phyloP scores from a whole-genome alignment of 2,888 invertebrate species.

The Tetranychus piercei region DNA sequence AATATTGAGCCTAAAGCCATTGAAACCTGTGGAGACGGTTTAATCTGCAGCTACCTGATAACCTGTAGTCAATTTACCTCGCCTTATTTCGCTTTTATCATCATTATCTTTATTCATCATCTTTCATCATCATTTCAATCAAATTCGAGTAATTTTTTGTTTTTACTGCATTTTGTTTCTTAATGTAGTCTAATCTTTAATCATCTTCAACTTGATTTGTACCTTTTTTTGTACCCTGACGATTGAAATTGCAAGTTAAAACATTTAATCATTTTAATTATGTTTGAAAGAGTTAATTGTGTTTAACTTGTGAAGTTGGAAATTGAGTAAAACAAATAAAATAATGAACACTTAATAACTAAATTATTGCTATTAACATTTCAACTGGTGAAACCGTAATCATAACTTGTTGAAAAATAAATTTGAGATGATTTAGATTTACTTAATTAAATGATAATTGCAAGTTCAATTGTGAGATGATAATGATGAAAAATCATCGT shows the following conservation, averaged over 20 bases:
- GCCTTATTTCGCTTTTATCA: background rate
- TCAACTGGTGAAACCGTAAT: background rate
- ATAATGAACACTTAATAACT: background rate
- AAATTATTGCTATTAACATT: background rate
- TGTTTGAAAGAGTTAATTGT: background rate
- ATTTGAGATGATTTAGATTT: background rate
- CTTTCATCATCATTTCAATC: background rate
- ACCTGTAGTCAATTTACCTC: background rate
- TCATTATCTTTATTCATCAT: background rate
- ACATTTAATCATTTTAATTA: background rate
- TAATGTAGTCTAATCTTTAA: background rate
- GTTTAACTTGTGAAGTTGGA: background rate
- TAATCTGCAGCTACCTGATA: background rate
- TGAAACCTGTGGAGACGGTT: background rate
- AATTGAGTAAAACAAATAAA: background rate
- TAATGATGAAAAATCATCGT: background rate
- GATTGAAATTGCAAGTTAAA: background rate
- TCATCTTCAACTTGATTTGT: background rate
- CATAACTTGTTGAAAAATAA: background rate
- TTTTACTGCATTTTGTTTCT: no score
- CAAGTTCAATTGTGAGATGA: background rate
- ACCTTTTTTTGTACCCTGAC: background rate
- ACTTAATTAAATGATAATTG: background rate
- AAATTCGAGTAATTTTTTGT: no score
- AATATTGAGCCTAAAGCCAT: background rate